Percentiles rank a stretch among this genome's conserved stretches.
These are phyloP conservation scores for Cosmia pyralina DNA, from an alignment of 2,888 invertebrate species.

Conservation along the genomic window DNA sequence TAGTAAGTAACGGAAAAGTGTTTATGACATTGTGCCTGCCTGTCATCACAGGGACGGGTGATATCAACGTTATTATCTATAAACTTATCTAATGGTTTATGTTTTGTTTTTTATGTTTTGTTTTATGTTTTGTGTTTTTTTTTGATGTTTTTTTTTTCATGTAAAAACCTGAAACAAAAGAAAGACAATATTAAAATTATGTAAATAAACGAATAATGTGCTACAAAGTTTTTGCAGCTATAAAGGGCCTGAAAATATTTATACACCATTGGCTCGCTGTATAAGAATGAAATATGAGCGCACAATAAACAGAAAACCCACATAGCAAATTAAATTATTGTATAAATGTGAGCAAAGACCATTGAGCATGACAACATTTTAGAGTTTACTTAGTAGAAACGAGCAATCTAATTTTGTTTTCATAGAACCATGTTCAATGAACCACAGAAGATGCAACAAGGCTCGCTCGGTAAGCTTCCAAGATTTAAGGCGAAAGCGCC, in stretches of 20 bases:
- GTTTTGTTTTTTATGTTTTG: no score
- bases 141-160: no score
- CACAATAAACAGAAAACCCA: no score
- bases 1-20: conserved; percentile 74
- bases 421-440: not conserved
- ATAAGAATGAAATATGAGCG: not conserved
- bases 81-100: conserved; percentile 17
- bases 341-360: no score
- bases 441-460: not conserved
- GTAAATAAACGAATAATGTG: not conserved
- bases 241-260: not conserved
- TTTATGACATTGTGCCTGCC: conserved; percentile 53
- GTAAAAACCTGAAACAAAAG: conserved; percentile 60
- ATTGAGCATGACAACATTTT: not conserved
- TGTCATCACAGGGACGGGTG: conserved; percentile 64
- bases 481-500: no score
- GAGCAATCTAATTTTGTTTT: not conserved
- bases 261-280: not conserved
- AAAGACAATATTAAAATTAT: not conserved
- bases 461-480: not conserved
- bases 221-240: not conserved
- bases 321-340: no score
- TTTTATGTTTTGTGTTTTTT: no score
- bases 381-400: not conserved
- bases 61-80: conserved; percentile 32